These are phyloP conservation scores for Pogonomyrmex barbatus DNA, from an alignment of 1,140 invertebrate genomes.

Conservation along the genomic window DNA sequence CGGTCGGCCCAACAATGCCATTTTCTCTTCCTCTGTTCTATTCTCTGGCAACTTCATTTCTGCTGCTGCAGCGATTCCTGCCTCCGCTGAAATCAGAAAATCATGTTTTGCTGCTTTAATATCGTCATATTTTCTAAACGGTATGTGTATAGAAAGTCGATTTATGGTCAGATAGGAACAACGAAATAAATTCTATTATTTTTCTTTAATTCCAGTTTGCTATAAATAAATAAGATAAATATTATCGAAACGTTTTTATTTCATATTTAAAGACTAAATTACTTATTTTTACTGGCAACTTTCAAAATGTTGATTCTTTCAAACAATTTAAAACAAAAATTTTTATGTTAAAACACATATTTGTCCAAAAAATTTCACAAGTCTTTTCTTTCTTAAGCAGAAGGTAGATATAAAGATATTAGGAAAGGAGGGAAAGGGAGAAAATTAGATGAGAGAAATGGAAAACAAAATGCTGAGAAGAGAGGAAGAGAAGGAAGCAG, in stretches of 20 bases:
- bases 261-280: not conserved
- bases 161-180: slow-evolving; percentile 36
- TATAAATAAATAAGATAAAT: not conserved
- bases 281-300: not conserved
- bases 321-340: too few species aligned
- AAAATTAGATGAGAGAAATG: too few species aligned
- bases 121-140: not conserved
- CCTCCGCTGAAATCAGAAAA: slow-evolving; percentile 86
- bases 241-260: not conserved
- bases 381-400: too few species aligned
- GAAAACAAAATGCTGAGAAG: too few species aligned
- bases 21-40: slow-evolving; percentile 91
- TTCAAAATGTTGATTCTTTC: too few species aligned
- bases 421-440: too few species aligned
- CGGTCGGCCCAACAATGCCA: slow-evolving; percentile 96
- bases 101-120: slow-evolving; percentile 44
- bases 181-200: not conserved
- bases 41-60: slow-evolving; percentile 89
- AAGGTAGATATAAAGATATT: too few species aligned
- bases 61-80: slow-evolving; percentile 88
- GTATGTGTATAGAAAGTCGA: slow-evolving; percentile 2
- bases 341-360: too few species aligned
- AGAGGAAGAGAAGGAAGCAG: too few species aligned
- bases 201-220: not conserved
- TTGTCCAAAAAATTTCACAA: too few species aligned